phyloP scores from a whole-genome alignment of 2,113 vertebrate species.

The Larimichthys polyactis region DNA sequence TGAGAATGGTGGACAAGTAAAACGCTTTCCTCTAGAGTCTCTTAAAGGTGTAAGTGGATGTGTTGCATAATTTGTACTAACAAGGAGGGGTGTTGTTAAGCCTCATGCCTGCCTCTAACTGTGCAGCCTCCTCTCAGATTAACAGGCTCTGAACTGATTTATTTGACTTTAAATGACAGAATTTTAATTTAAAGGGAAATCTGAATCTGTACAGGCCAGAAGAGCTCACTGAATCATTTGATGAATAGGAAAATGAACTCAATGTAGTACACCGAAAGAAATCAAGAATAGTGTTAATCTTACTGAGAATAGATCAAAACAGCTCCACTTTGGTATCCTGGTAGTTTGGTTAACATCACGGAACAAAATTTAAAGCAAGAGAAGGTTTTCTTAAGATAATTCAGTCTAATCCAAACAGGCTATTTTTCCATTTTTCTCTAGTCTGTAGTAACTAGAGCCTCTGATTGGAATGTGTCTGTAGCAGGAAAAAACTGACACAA shows the following conservation, averaged over 20 bases:
- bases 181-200: neutral
- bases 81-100: constrained; percentile 27
- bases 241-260: neutral
- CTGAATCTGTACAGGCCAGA: neutral
- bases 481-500: too few relatives aligned
- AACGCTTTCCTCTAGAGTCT: constrained; percentile 56
- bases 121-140: neutral
- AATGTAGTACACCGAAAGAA: too few relatives aligned
- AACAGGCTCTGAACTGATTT: neutral
- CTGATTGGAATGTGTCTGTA: too few relatives aligned
- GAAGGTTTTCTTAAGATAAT: too few relatives aligned
- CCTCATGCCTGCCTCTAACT: constrained; percentile 7
- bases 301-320: too few relatives aligned
- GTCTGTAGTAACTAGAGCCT: too few relatives aligned
- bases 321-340: too few relatives aligned
- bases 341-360: too few relatives aligned
- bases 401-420: too few relatives aligned
- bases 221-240: neutral
- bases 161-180: neutral
- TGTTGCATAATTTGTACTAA: constrained; percentile 61
- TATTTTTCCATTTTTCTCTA: too few relatives aligned
- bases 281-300: too few relatives aligned
- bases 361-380: too few relatives aligned
- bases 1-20: constrained; percentile 61
- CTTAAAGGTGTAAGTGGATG: constrained; percentile 53